Conservation (phyloP, 1,140 invertebrate species). For the Octopus sinensis region DNA sequence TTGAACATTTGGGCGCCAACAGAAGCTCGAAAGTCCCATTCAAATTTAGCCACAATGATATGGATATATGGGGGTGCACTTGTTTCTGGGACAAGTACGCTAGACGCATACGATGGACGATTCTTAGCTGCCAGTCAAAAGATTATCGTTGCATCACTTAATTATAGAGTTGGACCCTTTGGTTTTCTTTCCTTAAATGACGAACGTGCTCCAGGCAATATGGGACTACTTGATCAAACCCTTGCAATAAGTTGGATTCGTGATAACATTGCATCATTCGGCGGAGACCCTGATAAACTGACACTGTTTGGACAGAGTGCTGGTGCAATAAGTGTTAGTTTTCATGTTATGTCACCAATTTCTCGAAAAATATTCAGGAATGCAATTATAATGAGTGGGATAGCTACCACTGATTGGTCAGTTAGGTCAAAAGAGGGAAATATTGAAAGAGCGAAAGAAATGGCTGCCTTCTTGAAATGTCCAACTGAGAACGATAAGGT, state of each 20-base stretch:
- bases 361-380: too few relatives aligned
- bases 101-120: constrained; percentile 87
- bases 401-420: too few relatives aligned
- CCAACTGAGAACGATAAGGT: too few relatives aligned
- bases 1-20: constrained; percentile 78
- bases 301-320: constrained; percentile 40
- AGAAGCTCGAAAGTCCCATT: constrained; percentile 36
- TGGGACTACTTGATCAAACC: constrained; percentile 25
- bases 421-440: too few relatives aligned
- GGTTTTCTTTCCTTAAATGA: constrained; percentile 64
- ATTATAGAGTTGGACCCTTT: constrained; percentile 59
- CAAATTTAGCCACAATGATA: constrained; percentile 82
- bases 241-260: constrained; percentile 58
- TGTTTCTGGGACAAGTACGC: constrained; percentile 80
- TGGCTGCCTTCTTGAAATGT: too few relatives aligned
- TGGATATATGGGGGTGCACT: constrained; percentile 97
- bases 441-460: too few relatives aligned
- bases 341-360: too few relatives aligned
- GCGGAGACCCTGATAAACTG: constrained; percentile 36
- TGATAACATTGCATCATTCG: constrained; percentile 42
- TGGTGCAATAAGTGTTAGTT: constrained; percentile 19
- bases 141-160: constrained; percentile 60
- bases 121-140: constrained; percentile 66
- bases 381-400: too few relatives aligned
- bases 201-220: constrained; percentile 43